Percentiles rank a stretch among this genome's conserved stretches.
Evolutionary conservation across 2,888 invertebrate genomes (phyloP).

Genomic region (Apotomis turbidana): DNA sequence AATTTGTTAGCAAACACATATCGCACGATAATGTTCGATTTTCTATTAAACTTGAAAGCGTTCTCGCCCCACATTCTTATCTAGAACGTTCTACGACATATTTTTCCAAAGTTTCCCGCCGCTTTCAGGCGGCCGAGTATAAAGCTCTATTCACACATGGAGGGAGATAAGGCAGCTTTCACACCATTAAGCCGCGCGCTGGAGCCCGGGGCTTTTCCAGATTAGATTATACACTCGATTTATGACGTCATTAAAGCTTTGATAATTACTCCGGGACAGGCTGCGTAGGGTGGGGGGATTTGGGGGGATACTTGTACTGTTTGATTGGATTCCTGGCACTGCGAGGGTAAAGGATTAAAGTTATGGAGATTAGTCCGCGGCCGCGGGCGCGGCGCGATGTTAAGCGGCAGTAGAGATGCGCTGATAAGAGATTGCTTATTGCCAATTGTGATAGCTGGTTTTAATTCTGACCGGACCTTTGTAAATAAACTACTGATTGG

Average conservation of each 20-base stretch:
- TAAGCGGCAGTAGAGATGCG: constrained; percentile 82
- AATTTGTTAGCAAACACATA: constrained; percentile 83
- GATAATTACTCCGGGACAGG: constrained; percentile 85
- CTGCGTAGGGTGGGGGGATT: constrained; percentile 72
- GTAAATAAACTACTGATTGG: constrained; percentile 54
- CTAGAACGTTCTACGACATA: constrained; percentile 82
- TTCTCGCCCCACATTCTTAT: constrained; percentile 83
- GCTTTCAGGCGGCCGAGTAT: constrained; percentile 82
- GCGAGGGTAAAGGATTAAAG: constrained; percentile 83
- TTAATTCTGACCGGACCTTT: constrained; percentile 70
- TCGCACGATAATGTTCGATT: constrained; percentile 84
- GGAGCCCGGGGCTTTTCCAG: constrained; percentile 84
- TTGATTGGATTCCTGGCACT: constrained; percentile 84
- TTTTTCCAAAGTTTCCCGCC: constrained; percentile 84
- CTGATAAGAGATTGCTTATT: constrained; percentile 83
- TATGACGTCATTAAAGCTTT: constrained; percentile 85
- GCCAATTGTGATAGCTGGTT: constrained; percentile 80
- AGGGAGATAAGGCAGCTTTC: constrained; percentile 84
- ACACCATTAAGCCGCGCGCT: constrained; percentile 83
- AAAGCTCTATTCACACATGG: constrained; percentile 84
- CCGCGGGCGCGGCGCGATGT: constrained; percentile 80
- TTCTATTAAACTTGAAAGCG: constrained; percentile 84
- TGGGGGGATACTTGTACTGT: constrained; percentile 78
- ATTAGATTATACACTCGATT: constrained; percentile 85
- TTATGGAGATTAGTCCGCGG: constrained; percentile 84